Conservation (phyloP, 2,888 invertebrate genomes). For the Brenthis daphne region DNA sequence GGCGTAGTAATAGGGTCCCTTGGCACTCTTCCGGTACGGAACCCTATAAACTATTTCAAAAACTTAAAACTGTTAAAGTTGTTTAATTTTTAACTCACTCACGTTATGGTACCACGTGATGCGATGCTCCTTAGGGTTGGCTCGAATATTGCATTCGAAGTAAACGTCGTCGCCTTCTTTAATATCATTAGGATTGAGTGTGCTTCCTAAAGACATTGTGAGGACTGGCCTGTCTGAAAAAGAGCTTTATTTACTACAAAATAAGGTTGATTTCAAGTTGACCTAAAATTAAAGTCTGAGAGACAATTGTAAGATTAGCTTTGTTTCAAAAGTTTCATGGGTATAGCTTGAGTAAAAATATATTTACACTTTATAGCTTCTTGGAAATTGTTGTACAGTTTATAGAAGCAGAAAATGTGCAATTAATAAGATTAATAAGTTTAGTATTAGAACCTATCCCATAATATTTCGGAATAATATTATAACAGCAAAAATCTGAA, state of each 20-base stretch:
- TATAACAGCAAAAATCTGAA: too few species aligned
- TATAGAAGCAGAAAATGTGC: too few species aligned
- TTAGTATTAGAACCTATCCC: too few species aligned
- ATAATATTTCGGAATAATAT: too few species aligned
- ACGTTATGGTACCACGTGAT: conserved; percentile 95
- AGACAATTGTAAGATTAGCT: background rate
- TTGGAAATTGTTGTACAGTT: too few species aligned
- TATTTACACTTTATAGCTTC: background rate
- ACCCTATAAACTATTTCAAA: too few species aligned
- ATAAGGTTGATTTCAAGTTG: conserved; percentile 3
- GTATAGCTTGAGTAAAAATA: background rate
- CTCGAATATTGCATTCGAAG: conserved; percentile 92
- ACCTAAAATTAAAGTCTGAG: background rate
- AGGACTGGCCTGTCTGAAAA: conserved; percentile 69
- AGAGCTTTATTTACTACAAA: conserved; percentile 17
- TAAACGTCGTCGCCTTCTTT: conserved; percentile 96
- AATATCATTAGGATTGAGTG: conserved; percentile 92
- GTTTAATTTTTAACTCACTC: conserved; percentile 71
- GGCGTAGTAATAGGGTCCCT: too few species aligned
- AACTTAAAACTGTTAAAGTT: conserved; percentile 1
- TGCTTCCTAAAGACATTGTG: conserved; percentile 89
- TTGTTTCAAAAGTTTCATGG: background rate
- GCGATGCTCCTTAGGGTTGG: conserved; percentile 92
- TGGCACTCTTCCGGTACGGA: too few species aligned
- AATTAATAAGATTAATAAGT: too few species aligned